Conservation (phyloP, 2,113 vertebrate genomes). For the Coregonus clupeaformis region DNA sequence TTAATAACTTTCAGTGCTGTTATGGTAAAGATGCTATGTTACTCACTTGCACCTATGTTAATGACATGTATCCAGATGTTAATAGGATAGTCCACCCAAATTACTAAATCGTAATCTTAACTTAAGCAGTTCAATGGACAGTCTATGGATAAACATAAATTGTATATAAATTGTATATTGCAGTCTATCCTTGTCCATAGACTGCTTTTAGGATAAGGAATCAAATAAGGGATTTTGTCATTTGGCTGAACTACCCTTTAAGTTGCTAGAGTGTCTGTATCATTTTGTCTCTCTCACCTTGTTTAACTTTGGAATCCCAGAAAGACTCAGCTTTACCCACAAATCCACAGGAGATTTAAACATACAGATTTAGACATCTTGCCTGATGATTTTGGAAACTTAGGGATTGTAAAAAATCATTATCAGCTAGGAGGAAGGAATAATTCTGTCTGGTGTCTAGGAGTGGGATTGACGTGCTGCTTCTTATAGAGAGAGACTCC, state of each 20-base stretch:
- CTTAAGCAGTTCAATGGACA: too few relatives aligned
- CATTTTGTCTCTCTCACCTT: slow-evolving; percentile 48
- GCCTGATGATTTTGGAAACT: slow-evolving; percentile 1
- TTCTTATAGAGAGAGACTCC: slow-evolving; percentile 48
- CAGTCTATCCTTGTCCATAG: too few relatives aligned
- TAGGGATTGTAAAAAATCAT: slow-evolving; percentile 54
- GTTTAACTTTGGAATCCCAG: slow-evolving; percentile 51
- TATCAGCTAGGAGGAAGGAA: slow-evolving; percentile 24
- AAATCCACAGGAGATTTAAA: slow-evolving; percentile 55
- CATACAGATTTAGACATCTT: slow-evolving; percentile 5
- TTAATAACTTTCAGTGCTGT: slow-evolving; percentile 71
- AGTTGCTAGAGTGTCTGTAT: slow-evolving; percentile 22
- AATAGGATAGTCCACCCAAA: background rate
- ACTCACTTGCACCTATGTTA: background rate
- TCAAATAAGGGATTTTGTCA: too few relatives aligned
- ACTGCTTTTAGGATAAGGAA: too few relatives aligned
- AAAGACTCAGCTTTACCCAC: slow-evolving; percentile 48
- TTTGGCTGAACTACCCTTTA: background rate
- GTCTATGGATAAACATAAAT: too few relatives aligned
- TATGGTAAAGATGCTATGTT: slow-evolving; percentile 56
- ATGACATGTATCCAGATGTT: slow-evolving; percentile 27
- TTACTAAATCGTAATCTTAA: too few relatives aligned
- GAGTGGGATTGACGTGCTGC: slow-evolving; percentile 47
- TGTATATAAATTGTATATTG: too few relatives aligned
- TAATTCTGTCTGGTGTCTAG: slow-evolving; percentile 47